phyloP scores from a whole-genome alignment of 2,797 vertebrate genomes.

The Takifugu ocellatus region DNA sequence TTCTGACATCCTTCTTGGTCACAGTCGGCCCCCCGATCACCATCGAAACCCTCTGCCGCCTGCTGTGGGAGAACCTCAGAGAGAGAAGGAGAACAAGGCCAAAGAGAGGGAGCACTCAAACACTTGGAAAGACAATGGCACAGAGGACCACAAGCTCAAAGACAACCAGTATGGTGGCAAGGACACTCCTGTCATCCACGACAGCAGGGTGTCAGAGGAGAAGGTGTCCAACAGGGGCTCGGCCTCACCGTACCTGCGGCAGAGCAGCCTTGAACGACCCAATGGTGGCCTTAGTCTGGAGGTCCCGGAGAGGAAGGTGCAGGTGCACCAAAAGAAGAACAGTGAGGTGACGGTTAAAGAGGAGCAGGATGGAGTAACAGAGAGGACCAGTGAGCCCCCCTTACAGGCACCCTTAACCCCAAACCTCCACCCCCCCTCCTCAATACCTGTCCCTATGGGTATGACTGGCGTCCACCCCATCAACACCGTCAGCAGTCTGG shows the following conservation, averaged over 20 bases:
- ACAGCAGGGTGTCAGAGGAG: slow-evolving; percentile 80
- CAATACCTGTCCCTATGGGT: slow-evolving; percentile 87
- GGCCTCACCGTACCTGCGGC: slow-evolving; percentile 84
- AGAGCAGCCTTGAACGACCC: slow-evolving; percentile 82
- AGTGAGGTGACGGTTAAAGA: slow-evolving; percentile 95
- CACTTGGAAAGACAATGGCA: slow-evolving; percentile 81
- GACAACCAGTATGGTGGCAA: slow-evolving; percentile 87
- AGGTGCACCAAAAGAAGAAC: slow-evolving; percentile 83
- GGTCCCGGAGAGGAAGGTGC: slow-evolving; percentile 81
- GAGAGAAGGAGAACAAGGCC: slow-evolving; percentile 89
- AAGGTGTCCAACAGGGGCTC: slow-evolving; percentile 83
- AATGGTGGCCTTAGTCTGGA: slow-evolving; percentile 84
- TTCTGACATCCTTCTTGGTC: slow-evolving; percentile 83
- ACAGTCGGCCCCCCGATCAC: slow-evolving; percentile 85
- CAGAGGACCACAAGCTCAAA: slow-evolving; percentile 90
- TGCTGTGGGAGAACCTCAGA: slow-evolving; percentile 81
- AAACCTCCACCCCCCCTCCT: slow-evolving; percentile 78
- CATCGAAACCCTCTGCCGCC: slow-evolving; percentile 85
- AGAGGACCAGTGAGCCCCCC: slow-evolving; percentile 72
- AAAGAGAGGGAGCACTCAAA: slow-evolving; percentile 86
- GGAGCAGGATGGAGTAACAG: slow-evolving; percentile 83
- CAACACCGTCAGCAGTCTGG: slow-evolving; percentile 87
- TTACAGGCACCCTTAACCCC: slow-evolving; percentile 57
- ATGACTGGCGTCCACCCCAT: slow-evolving; percentile 90
- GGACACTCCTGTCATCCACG: slow-evolving; percentile 81